Conservation (phyloP, 2,113 vertebrate species). For the Burhinus oedicnemus region DNA sequence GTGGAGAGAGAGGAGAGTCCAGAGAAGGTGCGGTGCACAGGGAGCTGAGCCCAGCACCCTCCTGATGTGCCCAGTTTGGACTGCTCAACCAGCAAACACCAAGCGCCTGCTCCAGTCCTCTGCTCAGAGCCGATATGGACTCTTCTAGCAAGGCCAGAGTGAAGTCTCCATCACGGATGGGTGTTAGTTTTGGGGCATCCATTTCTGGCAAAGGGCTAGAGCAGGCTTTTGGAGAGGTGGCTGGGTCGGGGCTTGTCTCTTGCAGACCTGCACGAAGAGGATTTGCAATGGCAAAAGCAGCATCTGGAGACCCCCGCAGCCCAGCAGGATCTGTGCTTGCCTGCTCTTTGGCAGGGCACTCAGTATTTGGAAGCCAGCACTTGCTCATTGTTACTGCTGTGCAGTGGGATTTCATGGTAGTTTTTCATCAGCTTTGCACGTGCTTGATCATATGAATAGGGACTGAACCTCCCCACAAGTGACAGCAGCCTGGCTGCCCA, state of each 20-base stretch:
- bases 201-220: background rate
- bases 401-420: constrained; percentile 43
- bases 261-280: background rate
- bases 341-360: constrained; percentile 20
- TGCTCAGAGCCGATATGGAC: fast-evolving
- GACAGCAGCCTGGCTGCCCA: constrained; percentile 20
- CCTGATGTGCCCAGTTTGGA: too few relatives aligned
- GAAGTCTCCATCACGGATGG: background rate
- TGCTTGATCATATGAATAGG: constrained; percentile 6
- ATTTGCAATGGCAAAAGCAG: background rate
- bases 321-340: background rate
- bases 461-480: constrained; percentile 2
- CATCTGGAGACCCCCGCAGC: background rate
- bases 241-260: background rate
- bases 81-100: background rate
- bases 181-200: background rate
- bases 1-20: background rate
- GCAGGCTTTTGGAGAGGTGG: background rate
- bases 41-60: background rate
- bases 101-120: background rate
- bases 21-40: background rate
- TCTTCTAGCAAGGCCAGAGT: background rate
- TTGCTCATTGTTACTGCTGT: constrained; percentile 40
- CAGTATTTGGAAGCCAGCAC: background rate
- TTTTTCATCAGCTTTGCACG: constrained; percentile 34